Evolutionary conservation across 1,140 invertebrate genomes (phyloP).

Genomic region (Drosophila nasuta): DNA sequence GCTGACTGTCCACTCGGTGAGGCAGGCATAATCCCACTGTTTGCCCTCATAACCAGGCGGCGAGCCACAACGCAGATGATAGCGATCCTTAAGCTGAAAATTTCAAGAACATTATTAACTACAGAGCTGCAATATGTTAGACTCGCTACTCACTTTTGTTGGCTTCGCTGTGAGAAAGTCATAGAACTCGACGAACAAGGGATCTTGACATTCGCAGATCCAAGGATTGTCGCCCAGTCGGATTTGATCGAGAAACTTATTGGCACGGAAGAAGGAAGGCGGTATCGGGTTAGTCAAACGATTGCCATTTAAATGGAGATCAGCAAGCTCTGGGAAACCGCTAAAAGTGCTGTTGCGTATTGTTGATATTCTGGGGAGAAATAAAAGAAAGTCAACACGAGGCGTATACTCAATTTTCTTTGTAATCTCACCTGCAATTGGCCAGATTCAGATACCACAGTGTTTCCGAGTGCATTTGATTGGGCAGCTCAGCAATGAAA

Average conservation of each 20-base stretch:
- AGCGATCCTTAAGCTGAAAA: conserved; percentile 64
- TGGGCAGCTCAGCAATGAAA: conserved; percentile 86
- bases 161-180: conserved; percentile 87
- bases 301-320: conserved; percentile 86
- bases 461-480: conserved; percentile 86
- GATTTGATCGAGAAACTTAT: conserved; percentile 86
- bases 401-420: background rate
- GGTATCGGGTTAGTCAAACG: conserved; percentile 87
- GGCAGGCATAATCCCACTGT: conserved; percentile 89
- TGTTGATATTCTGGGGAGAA: conserved; percentile 51
- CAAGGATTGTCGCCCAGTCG: conserved; percentile 90
- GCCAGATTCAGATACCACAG: conserved; percentile 87
- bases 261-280: conserved; percentile 87
- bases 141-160: conserved; percentile 84
- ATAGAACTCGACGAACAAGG: conserved; percentile 87
- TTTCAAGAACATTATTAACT: background rate
- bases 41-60: conserved; percentile 87
- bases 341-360: conserved; percentile 19
- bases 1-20: conserved; percentile 86
- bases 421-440: conserved; percentile 70
- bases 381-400: background rate
- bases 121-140: background rate
- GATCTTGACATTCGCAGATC: conserved; percentile 88
- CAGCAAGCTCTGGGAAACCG: conserved; percentile 31
- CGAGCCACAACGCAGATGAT: conserved; percentile 86